Percentiles rank a stretch among this genome's conserved stretches.
phyloP scores from a whole-genome alignment of 2,888 invertebrate genomes.

The Geophilus truncorum region DNA sequence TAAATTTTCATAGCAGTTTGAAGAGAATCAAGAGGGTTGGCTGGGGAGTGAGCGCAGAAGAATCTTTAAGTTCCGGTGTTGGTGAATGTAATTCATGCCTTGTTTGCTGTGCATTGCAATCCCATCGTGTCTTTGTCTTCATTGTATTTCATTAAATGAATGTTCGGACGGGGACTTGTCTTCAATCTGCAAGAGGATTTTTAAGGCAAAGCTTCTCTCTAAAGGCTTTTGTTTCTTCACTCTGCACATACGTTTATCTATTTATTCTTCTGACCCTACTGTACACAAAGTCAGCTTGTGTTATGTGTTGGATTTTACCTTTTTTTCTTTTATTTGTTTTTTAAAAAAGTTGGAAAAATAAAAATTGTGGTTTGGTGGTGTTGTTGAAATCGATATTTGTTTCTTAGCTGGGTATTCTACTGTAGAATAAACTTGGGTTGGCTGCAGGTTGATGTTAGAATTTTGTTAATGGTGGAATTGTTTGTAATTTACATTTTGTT shows the following conservation, averaged over 20 bases:
- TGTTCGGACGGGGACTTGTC: too few species aligned
- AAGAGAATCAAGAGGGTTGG: background rate
- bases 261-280: background rate
- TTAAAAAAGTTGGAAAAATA: background rate
- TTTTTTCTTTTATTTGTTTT: background rate
- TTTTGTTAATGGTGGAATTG: too few species aligned
- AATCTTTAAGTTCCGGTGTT: background rate
- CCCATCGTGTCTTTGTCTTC: background rate
- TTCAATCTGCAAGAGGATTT: background rate
- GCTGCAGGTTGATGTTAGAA: too few species aligned
- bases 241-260: background rate
- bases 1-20: constrained; percentile 6
- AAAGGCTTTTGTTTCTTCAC: background rate
- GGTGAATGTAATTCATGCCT: background rate
- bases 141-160: background rate
- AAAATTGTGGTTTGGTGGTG: background rate
- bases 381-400: background rate
- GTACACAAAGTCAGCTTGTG: background rate
- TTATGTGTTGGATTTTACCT: background rate
- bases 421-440: too few species aligned
- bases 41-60: background rate
- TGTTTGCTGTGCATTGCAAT: constrained; percentile 1
- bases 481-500: too few species aligned
- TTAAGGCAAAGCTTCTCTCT: background rate
- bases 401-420: background rate